Evolutionary conservation across 1,140 invertebrate genomes (phyloP).

Genomic region (Ostrea denselamellosa): DNA sequence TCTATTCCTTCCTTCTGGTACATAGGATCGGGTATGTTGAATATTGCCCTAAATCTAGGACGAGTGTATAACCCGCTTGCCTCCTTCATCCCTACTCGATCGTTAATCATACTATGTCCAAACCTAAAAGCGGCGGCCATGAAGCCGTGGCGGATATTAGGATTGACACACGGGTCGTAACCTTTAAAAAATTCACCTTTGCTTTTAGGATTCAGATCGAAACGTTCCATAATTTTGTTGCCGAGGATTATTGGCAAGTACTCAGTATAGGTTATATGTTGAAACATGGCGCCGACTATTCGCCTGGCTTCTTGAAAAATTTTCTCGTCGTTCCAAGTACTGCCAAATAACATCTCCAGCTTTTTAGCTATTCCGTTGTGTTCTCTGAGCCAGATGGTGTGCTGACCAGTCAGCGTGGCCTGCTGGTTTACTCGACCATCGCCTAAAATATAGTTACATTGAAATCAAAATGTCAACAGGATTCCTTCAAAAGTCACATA

Average conservation of each 20-base stretch:
- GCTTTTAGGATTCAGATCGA: background rate
- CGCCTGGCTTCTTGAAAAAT: constrained; percentile 91
- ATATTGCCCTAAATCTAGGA: background rate
- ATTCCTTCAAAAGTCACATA: too few relatives aligned
- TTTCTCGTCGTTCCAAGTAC: constrained; percentile 97
- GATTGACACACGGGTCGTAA: constrained; percentile 16
- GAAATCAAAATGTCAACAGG: too few relatives aligned
- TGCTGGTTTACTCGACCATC: constrained; percentile 9
- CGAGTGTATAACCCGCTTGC: background rate
- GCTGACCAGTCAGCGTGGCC: background rate
- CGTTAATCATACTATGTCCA: constrained; percentile 42
- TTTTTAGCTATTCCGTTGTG: constrained; percentile 34
- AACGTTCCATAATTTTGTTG: background rate
- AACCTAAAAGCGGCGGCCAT: constrained; percentile 37
- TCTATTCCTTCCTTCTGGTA: background rate
- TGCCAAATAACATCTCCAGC: constrained; percentile 60
- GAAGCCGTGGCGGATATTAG: background rate
- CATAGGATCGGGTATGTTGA: background rate
- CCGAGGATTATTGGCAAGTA: constrained; percentile 88
- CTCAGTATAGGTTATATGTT: constrained; percentile 91
- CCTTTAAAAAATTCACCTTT: background rate
- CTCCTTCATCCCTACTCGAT: background rate
- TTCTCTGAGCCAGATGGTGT: constrained; percentile 31
- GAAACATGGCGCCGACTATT: constrained; percentile 88
- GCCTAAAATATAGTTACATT: background rate